These are phyloP conservation scores for Theristus sp. DNA, from an alignment of 2,888 invertebrate genomes.

Conservation along the genomic window DNA sequence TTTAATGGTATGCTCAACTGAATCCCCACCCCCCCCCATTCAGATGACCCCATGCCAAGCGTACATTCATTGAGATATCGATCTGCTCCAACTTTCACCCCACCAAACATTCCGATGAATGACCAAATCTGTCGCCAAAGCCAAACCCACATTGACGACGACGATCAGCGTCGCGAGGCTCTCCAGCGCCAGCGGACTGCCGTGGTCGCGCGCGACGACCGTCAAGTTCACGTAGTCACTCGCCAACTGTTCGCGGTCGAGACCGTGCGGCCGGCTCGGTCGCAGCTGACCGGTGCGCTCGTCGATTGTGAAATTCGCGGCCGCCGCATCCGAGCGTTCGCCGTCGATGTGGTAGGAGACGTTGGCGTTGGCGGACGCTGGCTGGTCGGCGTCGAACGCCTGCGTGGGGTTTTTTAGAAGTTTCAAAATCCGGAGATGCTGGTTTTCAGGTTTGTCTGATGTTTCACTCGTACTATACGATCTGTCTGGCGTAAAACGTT, in stretches of 20 bases:
- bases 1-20: no score
- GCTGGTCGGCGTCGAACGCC: constrained; percentile 5
- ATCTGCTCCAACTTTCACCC: no score
- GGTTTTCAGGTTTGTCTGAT: constrained; percentile 2
- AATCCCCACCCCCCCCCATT: no score
- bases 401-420: no score
- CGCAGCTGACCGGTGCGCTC: constrained; percentile 55
- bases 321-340: constrained; percentile 23
- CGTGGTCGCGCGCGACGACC: constrained; percentile 4
- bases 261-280: constrained; percentile 1
- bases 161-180: constrained; percentile 21
- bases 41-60: no score
- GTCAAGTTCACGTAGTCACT: constrained; percentile 7
- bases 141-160: constrained; percentile 28
- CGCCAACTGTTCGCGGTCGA: constrained; percentile 16
- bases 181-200: not conserved
- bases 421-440: no score
- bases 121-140: no score
- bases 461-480: not conserved
- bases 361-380: not conserved
- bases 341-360: constrained; percentile 2
- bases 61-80: no score
- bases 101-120: no score
- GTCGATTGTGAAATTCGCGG: constrained; percentile 59
- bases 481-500: no score